Evolutionary conservation across 2,113 vertebrate species (phyloP).

Genomic region (Gymnocephalus cernua): DNA sequence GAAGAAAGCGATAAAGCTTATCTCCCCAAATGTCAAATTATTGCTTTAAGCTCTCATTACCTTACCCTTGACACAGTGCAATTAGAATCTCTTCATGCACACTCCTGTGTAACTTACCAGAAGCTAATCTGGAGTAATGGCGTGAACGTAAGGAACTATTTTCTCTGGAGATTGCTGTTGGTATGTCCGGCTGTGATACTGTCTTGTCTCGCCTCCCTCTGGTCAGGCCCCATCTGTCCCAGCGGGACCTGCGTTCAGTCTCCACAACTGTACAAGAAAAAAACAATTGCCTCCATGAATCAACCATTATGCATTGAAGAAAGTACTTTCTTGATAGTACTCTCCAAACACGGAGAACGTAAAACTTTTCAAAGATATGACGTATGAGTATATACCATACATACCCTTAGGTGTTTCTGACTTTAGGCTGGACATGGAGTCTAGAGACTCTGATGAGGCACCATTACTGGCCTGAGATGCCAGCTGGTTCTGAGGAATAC

Average conservation of each 20-base stretch:
- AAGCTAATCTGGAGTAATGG: constrained; percentile 88
- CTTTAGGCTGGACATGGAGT: constrained; percentile 89
- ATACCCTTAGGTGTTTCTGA: constrained; percentile 82
- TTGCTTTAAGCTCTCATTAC: background rate
- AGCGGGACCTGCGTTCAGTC: constrained; percentile 86
- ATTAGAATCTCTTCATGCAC: background rate
- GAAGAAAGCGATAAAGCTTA: background rate
- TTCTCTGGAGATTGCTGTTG: constrained; percentile 87
- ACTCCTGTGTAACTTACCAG: constrained; percentile 82
- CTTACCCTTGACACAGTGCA: background rate
- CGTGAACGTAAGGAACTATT: constrained; percentile 83
- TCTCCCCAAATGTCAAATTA: background rate
- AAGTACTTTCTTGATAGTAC: background rate
- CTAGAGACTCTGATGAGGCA: constrained; percentile 92
- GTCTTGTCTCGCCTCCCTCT: constrained; percentile 89
- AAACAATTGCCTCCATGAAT: background rate
- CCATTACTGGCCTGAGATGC: constrained; percentile 83
- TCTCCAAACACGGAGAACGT: background rate
- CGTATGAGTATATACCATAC: background rate
- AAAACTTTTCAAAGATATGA: background rate
- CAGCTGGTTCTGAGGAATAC: constrained; percentile 88
- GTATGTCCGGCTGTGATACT: constrained; percentile 92
- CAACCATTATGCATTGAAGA: background rate
- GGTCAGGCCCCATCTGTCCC: constrained; percentile 94
- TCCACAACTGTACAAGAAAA: constrained; percentile 65